phyloP scores from a whole-genome alignment of 1,140 invertebrate genomes.

The Pararge aegeria region DNA sequence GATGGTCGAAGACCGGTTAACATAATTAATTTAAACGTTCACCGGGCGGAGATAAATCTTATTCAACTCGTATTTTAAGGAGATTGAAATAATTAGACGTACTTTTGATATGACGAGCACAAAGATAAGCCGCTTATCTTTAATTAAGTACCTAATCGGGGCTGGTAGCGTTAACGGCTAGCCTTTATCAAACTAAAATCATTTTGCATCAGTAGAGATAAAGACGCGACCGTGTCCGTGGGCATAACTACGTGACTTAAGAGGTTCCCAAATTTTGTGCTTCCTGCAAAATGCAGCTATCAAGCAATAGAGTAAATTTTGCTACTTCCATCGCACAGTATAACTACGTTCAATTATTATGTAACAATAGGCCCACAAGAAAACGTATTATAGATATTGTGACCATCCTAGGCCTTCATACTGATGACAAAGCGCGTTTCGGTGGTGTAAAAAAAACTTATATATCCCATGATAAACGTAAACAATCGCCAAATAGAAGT shows the following conservation, averaged over 20 bases:
- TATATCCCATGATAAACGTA: conserved; percentile 23
- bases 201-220: conserved; percentile 53
- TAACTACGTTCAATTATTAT: conserved; percentile 64
- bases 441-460: conserved; percentile 28
- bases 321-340: conserved; percentile 56
- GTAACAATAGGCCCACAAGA: conserved; percentile 46
- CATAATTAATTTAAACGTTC: too few species aligned
- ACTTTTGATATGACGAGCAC: conserved; percentile 41
- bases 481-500: conserved; percentile 30
- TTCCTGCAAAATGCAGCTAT: conserved; percentile 57
- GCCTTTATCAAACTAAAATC: conserved; percentile 59
- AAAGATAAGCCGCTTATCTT: conserved; percentile 45
- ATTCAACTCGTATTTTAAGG: too few species aligned
- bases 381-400: conserved; percentile 60
- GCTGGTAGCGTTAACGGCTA: conserved; percentile 30
- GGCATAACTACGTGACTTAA: conserved; percentile 61
- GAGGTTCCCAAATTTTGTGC: conserved; percentile 9
- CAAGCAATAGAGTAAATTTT: conserved; percentile 65
- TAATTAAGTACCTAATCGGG: conserved; percentile 43
- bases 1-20: too few species aligned
- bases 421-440: conserved; percentile 41
- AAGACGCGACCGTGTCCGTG: conserved; percentile 32
- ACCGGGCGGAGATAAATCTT: too few species aligned
- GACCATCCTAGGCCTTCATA: conserved; percentile 60
- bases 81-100: conserved; percentile 31